These are phyloP conservation scores for Melanotaenia nigrans DNA, from an alignment of 2,797 vertebrate genomes.

Conservation along the genomic window DNA sequence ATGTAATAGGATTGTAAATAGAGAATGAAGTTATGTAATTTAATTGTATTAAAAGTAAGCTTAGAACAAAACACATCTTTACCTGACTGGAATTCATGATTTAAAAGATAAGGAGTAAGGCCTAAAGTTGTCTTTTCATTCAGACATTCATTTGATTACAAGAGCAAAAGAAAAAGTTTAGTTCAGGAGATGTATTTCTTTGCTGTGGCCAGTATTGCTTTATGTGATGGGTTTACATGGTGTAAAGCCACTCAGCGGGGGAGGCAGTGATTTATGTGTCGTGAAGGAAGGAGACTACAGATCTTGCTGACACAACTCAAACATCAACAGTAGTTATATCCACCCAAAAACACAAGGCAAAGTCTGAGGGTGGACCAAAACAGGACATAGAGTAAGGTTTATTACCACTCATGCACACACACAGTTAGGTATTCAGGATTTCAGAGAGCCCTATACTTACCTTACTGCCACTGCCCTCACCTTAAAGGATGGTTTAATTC, in stretches of 20 bases:
- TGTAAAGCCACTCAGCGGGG: conserved; percentile 37
- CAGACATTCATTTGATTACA: neutral
- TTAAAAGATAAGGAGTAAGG: neutral
- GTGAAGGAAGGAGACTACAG: conserved; percentile 41
- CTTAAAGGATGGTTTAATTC: neutral
- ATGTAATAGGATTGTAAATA: conserved; percentile 20
- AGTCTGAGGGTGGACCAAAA: conserved; percentile 51
- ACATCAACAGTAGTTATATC: conserved; percentile 60
- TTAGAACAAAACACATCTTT: neutral
- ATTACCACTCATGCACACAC: conserved; percentile 18
- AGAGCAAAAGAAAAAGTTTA: neutral
- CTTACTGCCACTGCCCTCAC: neutral
- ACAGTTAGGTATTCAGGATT: neutral
- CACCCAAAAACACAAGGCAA: conserved; percentile 49
- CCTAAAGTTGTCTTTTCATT: conserved; percentile 1
- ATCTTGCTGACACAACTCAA: conserved; percentile 51
- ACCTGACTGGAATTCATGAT: neutral
- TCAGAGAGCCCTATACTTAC: neutral
- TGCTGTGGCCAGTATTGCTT: conserved; percentile 16
- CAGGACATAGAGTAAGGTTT: conserved; percentile 41
- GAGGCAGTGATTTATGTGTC: conserved; percentile 54
- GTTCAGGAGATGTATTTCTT: conserved; percentile 3
- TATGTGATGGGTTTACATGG: conserved; percentile 24
- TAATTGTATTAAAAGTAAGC: neutral
- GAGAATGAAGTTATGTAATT: conserved; percentile 15